A percentile compares a stretch with the other conserved stretches of the same genome.
These are phyloP conservation scores for Coranthus polyacanthus DNA, from an alignment of 2,797 vertebrate genomes.

Conservation along the genomic window DNA sequence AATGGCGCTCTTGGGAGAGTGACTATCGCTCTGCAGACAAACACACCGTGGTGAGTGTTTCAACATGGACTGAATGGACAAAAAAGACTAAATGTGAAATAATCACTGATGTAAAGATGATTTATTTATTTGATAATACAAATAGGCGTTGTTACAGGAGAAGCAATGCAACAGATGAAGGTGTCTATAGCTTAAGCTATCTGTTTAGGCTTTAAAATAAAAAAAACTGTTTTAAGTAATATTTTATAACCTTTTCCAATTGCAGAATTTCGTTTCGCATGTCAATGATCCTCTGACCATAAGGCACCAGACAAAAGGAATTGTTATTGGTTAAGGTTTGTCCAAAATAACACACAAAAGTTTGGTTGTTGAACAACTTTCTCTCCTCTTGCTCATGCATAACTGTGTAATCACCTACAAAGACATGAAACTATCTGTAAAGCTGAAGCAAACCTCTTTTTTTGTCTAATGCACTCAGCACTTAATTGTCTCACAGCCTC, in stretches of 20 bases:
- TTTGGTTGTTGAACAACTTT: no score
- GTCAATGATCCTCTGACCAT: neutral
- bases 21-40: conserved; percentile 48
- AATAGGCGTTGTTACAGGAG: no score
- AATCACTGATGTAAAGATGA: neutral
- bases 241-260: no score
- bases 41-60: conserved; percentile 23
- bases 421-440: conserved; percentile 10
- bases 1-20: conserved; percentile 62
- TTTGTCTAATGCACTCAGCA: conserved; percentile 10
- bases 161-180: no score
- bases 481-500: conserved; percentile 58
- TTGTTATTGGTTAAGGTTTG: no score
- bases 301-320: neutral
- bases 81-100: conserved; percentile 5
- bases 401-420: neutral
- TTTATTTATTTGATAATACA: conserved; percentile 9
- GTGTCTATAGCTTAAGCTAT: no score
- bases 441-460: neutral
- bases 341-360: no score
- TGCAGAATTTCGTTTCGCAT: no score
- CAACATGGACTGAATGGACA: conserved; percentile 14
- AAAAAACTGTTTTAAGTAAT: no score
- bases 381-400: no score
- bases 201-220: no score